Conservation (phyloP, 2,888 invertebrate species). For the Mongoloraphidia duomilia region DNA sequence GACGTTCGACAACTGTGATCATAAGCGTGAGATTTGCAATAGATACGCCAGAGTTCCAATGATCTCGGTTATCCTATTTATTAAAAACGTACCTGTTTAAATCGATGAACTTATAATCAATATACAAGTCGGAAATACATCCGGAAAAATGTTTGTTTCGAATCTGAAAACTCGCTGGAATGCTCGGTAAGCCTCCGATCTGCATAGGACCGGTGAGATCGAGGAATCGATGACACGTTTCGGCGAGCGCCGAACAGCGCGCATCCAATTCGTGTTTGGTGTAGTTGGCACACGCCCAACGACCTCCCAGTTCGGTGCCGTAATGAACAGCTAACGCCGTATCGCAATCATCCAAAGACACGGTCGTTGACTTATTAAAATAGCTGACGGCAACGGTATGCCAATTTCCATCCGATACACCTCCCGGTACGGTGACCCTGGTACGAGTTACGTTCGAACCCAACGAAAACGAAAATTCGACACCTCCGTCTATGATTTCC, state of each 20-base stretch:
- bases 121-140: slow-evolving; percentile 75
- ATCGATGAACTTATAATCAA: slow-evolving; percentile 78
- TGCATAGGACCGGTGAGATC: slow-evolving; percentile 89
- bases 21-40: too few species aligned
- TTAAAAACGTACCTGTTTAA: slow-evolving; percentile 46
- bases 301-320: slow-evolving; percentile 52
- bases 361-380: slow-evolving; percentile 69
- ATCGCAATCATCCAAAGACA: slow-evolving; percentile 80
- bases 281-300: slow-evolving; percentile 72
- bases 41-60: too few species aligned
- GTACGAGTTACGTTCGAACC: slow-evolving; percentile 60
- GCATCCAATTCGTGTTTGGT: slow-evolving; percentile 58
- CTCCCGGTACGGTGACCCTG: slow-evolving; percentile 49
- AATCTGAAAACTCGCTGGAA: slow-evolving; percentile 64
- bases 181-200: slow-evolving; percentile 77
- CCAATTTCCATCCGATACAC: slow-evolving; percentile 82
- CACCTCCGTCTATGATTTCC: slow-evolving; percentile 59
- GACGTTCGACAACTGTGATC: too few species aligned
- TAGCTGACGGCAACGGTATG: slow-evolving; percentile 74
- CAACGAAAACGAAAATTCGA: slow-evolving; percentile 78
- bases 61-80: neutral
- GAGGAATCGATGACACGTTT: slow-evolving; percentile 73
- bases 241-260: slow-evolving; percentile 58
- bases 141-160: slow-evolving; percentile 73
- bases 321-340: slow-evolving; percentile 61